Evolutionary conservation across 2,797 vertebrate species (phyloP).

Genomic region (Sternarchorhynchus goeldii): DNA sequence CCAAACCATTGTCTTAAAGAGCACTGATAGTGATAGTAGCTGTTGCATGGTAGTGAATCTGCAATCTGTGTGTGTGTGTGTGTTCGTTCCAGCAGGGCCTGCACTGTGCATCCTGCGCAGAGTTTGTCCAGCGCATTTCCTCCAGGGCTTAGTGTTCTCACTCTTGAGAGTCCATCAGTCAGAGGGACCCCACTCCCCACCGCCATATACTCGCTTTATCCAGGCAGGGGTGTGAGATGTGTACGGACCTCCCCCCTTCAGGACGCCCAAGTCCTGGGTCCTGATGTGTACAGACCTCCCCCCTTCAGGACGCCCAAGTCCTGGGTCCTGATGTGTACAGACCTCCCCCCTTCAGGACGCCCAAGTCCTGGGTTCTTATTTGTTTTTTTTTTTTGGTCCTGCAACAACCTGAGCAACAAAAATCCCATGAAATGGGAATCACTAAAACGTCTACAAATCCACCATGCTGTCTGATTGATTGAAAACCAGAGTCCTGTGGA

Average conservation of each 20-base stretch:
- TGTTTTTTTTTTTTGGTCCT: background rate
- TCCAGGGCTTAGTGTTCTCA: conserved; percentile 47
- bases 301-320: no score
- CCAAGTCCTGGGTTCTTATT: no score
- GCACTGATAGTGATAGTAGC: conserved; percentile 8
- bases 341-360: no score
- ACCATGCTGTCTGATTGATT: background rate
- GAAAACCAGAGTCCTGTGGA: background rate
- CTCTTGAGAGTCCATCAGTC: conserved; percentile 22
- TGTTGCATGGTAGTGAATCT: background rate
- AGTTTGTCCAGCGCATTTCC: conserved; percentile 45
- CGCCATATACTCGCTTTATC: conserved; percentile 20
- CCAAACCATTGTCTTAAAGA: conserved; percentile 14
- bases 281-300: no score
- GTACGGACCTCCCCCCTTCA: background rate
- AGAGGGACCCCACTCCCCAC: conserved; percentile 4
- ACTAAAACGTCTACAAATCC: background rate
- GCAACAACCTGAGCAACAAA: background rate
- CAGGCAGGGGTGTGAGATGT: background rate
- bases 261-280: no score
- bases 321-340: no score
- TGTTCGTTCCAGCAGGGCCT: conserved; percentile 18
- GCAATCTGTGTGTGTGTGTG: background rate
- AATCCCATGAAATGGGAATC: background rate
- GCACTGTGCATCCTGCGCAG: conserved; percentile 24